Percentiles rank a stretch among this genome's conserved stretches.
phyloP scores from a whole-genome alignment of 2,888 invertebrate species.

The Caenorhabditis sp. region DNA sequence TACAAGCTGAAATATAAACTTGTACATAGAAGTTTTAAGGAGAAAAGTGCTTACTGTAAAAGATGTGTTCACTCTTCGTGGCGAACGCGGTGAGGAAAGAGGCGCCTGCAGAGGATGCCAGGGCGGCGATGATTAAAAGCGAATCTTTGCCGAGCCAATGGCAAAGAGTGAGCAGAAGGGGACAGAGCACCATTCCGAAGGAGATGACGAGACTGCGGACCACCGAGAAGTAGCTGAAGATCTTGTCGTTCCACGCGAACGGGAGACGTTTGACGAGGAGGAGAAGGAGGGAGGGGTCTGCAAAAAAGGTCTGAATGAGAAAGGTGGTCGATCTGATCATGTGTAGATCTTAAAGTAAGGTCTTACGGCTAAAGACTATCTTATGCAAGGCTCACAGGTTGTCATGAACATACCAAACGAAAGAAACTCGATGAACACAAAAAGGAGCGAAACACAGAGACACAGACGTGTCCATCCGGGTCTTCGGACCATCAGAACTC shows the following conservation, averaged over 20 bases:
- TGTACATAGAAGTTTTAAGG: no score
- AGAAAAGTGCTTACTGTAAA: constrained; percentile 71
- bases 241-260: constrained; percentile 72
- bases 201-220: constrained; percentile 50
- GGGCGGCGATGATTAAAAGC: constrained; percentile 67
- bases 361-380: no score
- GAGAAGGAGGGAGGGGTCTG: constrained; percentile 68
- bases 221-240: constrained; percentile 67
- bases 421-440: constrained; percentile 75
- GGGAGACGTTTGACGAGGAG: constrained; percentile 73
- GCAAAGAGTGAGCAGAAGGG: constrained; percentile 61
- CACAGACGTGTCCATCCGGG: constrained; percentile 74
- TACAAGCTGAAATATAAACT: constrained; percentile 71
- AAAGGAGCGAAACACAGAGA: constrained; percentile 68
- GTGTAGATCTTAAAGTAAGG: no score
- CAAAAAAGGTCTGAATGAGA: no score
- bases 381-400: no score
- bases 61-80: constrained; percentile 64
- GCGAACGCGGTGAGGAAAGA: constrained; percentile 69
- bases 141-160: constrained; percentile 73
- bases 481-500: constrained; percentile 64
- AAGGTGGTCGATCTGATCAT: no score
- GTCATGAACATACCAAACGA: constrained; percentile 65
- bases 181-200: constrained; percentile 66
- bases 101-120: constrained; percentile 54